phyloP scores from a whole-genome alignment of 92 coral and sea anemone species.

The Desmophyllum pertusum region DNA sequence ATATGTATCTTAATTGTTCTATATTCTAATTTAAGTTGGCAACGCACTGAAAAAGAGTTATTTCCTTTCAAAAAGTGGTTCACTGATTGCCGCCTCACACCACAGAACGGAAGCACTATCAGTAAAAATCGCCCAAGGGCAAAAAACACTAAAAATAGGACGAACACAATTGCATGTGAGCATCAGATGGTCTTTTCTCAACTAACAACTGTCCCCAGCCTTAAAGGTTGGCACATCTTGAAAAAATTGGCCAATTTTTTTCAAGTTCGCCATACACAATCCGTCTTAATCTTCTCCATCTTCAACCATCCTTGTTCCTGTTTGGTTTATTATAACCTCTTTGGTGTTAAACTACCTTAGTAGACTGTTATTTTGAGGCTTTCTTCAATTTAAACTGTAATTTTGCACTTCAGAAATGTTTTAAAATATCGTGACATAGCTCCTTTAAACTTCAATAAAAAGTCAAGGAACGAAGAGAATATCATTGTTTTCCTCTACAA shows the following conservation, averaged over 20 bases:
- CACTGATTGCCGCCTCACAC: background rate
- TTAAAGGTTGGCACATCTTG: too few species aligned
- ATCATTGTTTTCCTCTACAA: background rate
- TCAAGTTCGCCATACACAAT: too few species aligned
- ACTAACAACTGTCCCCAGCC: background rate
- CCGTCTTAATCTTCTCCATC: too few species aligned
- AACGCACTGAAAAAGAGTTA: background rate
- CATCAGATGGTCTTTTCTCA: background rate
- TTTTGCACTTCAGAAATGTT: too few species aligned
- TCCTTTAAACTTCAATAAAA: background rate
- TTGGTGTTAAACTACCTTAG: too few species aligned
- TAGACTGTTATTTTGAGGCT: too few species aligned
- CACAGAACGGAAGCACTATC: background rate
- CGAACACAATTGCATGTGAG: background rate
- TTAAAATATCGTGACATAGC: too few species aligned
- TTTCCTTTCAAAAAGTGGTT: background rate
- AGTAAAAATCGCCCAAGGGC: conserved; percentile 3
- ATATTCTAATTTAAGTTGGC: background rate
- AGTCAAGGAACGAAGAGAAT: background rate
- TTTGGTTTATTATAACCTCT: too few species aligned
- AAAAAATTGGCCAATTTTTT: too few species aligned
- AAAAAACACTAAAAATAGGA: background rate
- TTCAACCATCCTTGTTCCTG: too few species aligned
- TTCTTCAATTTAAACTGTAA: too few species aligned
- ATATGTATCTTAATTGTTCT: background rate